Evolutionary conservation across 2,113 vertebrate genomes (phyloP), one percentile per base, ranked within the genome.

Genomic region (Myotis yumanensis): DNA sequence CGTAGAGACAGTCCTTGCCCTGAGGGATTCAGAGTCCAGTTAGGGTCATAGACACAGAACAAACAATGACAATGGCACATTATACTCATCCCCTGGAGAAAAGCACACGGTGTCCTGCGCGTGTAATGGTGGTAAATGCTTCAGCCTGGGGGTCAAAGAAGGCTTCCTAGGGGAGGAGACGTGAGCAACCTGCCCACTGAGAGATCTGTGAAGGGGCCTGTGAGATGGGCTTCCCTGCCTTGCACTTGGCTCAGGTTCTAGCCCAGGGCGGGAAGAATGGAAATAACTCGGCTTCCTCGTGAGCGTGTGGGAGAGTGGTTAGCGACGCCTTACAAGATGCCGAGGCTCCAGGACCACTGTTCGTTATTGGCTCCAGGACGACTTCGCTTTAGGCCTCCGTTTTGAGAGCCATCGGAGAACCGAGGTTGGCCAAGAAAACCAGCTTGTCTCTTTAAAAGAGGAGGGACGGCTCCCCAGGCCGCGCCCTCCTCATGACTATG

Each of bases 401-500:
- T 32, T 59, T 48, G 62, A 83, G 25, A 6, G 1, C 51, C 75
- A n/a, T 64, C 83, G 48, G 89, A 82, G 43, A 75, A 8, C 62
- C 37, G 57, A 69, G 46, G 43, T 57, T 57, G 43, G 15, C 77
- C 3, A 22, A 52, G 12, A 28, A 82, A 46, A 37, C 25, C 15
- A 48, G 54, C 35, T 84, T 30, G 92, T 96, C 69, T 90, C 97
- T 97, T 97, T 97, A 97, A 97, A 96, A 92, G 90, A 76, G 81
- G 46, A 85, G 88, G 66, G 62, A 0, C 51, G 30, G 30, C 8
- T 7, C 23, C 17, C 7, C 7, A 6, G 80, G 51, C 91, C 92
- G 43, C 97, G 17, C 97, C 97, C 83, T 11, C 76, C 86, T 97
- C 85, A 96, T 96, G 91, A 97, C 96, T 97, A 96, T 96, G 76